Base-by-base conservation (phyloP, 2,113 vertebrate genomes). In the Lepidothrix coronata region DNA sequence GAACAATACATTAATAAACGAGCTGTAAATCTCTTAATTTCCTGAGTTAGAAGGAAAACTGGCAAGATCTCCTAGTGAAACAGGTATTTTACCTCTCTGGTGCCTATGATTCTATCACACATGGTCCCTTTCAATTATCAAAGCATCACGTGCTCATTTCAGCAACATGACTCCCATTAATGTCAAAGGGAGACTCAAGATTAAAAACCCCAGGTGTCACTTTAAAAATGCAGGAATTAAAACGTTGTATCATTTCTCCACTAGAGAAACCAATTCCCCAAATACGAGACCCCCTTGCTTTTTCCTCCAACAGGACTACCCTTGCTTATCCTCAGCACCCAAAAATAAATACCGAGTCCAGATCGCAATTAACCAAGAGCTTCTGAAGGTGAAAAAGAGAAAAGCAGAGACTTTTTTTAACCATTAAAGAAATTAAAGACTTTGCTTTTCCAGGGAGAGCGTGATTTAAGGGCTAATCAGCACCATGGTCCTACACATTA, bases 401-500 rank as follows among this genome's bases (percentile, higher is more conserved):
- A 95, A 97, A 94, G 28, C 6, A 65, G 79, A 79, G 57, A 94
- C 74, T 43, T 22, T 89, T 92, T 93, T 93, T 97, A 72, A 76
- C 76, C 73, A 93, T 96, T 97, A 97, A 97, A 30, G 21, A 97
- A 97, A 97, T 97, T 97, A 97, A 98, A 98, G 87, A 88, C 88
- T 97, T 97, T 96, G 43, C 71, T 96, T 96, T 97, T 97, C 94
- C 89, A 89, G 73, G 30, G 97, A 97, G 93, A 97, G 35, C 9
- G 11, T 97, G 93, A 97, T 98, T 97, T 97, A 97, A 97, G 92
- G 93, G 79, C 97, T 97, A 98, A 97, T 98, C 96, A 97, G 72
- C 87, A 95, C 78, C 68, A 70, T 91, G 91, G 94, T 96, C 93
- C 96, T 94, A 95, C 90, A 97, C 54, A 96, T 96, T 98, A 97